phyloP scores from a whole-genome alignment of 2,113 vertebrate genomes.

The Sinocyclocheilus grahami region DNA sequence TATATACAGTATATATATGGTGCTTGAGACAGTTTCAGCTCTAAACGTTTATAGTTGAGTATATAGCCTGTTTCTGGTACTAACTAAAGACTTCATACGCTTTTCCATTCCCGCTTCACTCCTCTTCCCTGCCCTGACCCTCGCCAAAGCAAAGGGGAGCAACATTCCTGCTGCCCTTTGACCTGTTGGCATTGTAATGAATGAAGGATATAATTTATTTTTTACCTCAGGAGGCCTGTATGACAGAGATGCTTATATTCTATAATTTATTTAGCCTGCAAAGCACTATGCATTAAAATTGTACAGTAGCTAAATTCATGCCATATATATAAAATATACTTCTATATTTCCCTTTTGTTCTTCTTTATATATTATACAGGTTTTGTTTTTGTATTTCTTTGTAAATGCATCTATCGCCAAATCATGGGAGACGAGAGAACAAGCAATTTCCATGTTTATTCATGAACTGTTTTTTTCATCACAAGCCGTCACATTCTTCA shows the following conservation, averaged over 20 bases:
- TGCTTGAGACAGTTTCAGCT: constrained; percentile 80
- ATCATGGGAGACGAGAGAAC: not conserved
- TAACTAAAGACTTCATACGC: constrained; percentile 60
- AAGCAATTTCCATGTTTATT: constrained; percentile 12
- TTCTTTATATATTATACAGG: constrained; percentile 66
- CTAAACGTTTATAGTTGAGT: constrained; percentile 76
- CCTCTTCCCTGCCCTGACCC: constrained; percentile 44
- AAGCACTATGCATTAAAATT: constrained; percentile 81
- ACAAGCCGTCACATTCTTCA: constrained; percentile 4
- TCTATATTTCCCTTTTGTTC: constrained; percentile 61
- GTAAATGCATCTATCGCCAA: constrained; percentile 1
- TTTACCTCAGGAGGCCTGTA: constrained; percentile 77
- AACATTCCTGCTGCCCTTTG: constrained; percentile 52
- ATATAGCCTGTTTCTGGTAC: constrained; percentile 66
- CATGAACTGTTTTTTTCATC: constrained; percentile 27
- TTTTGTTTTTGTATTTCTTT: constrained; percentile 52
- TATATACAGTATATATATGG: constrained; percentile 70
- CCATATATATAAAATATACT: constrained; percentile 68
- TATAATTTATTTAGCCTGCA: constrained; percentile 80
- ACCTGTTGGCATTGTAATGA: constrained; percentile 61
- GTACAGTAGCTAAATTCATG: constrained; percentile 76
- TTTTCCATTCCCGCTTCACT: constrained; percentile 67
- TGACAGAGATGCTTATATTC: constrained; percentile 74
- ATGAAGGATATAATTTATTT: constrained; percentile 82
- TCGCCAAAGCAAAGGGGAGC: constrained; percentile 57